Evolutionary conservation across 2,113 vertebrate species (phyloP).

Genomic region (Cyanoderma ruficeps): DNA sequence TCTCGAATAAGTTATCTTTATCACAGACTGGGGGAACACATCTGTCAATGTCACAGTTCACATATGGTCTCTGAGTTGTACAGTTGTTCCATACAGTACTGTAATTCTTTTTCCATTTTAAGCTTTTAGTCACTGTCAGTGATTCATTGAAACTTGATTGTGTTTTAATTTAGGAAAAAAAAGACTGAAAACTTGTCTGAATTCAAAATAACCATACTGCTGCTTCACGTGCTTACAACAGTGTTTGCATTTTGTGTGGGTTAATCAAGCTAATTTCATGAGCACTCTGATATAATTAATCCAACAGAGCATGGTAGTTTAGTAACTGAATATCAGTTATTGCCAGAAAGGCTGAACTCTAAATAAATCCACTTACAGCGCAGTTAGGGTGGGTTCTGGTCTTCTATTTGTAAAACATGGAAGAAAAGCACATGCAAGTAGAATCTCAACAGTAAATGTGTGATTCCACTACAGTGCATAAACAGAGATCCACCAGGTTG

Average conservation of each 20-base stretch:
- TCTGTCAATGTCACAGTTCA: conserved; percentile 62
- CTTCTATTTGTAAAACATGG: background rate
- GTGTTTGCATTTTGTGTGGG: conserved; percentile 35
- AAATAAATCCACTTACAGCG: conserved; percentile 16
- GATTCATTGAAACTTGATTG: conserved; percentile 23
- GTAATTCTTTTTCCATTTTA: conserved; percentile 26
- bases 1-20: conserved; percentile 29
- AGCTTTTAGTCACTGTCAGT: conserved; percentile 32
- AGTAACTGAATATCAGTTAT: conserved; percentile 22
- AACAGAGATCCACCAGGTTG: background rate
- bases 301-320: conserved; percentile 20
- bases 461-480: background rate
- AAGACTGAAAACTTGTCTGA: background rate
- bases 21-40: conserved; percentile 36
- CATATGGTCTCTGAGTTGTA: conserved; percentile 56
- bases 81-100: conserved; percentile 12
- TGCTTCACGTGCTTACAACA: conserved; percentile 32
- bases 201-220: conserved; percentile 13
- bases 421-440: background rate
- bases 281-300: conserved; percentile 34
- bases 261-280: conserved; percentile 57
- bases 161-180: conserved; percentile 47
- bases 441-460: background rate
- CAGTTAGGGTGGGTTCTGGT: background rate
- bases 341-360: conserved; percentile 33